Conservation (phyloP, 2,797 vertebrate species). For the Brachyalestes nurse region DNA sequence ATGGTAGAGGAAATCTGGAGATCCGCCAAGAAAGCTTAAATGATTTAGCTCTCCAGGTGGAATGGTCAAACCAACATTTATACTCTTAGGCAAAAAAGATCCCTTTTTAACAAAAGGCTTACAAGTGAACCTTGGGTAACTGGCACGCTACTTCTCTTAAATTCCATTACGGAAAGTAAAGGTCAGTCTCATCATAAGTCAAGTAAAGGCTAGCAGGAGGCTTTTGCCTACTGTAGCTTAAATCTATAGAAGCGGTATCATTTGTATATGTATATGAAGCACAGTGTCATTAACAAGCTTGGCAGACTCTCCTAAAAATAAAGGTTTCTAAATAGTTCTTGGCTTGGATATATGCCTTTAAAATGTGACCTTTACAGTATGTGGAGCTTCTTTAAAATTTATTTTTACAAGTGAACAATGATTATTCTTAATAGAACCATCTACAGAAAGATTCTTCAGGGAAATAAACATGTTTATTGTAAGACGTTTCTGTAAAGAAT, state of each 20-base stretch:
- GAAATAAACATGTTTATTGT: no score
- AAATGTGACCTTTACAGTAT: no score
- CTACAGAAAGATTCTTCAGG: no score
- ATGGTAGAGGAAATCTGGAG: slow-evolving; percentile 53
- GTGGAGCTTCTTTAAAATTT: no score
- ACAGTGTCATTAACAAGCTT: not conserved
- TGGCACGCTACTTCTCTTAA: slow-evolving; percentile 30
- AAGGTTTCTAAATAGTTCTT: no score
- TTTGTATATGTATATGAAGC: not conserved
- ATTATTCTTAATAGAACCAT: no score
- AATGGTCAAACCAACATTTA: slow-evolving; percentile 38
- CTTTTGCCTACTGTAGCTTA: slow-evolving; percentile 3
- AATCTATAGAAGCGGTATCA: not conserved
- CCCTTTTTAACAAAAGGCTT: not conserved
- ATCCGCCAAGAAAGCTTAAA: slow-evolving; percentile 48
- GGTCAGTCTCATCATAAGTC: slow-evolving; percentile 40
- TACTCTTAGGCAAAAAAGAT: slow-evolving; percentile 17
- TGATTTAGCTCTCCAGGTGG: slow-evolving; percentile 32
- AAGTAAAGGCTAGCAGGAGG: slow-evolving; percentile 20
- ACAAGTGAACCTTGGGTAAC: slow-evolving; percentile 36
- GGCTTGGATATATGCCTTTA: no score
- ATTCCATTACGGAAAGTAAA: slow-evolving; percentile 44
- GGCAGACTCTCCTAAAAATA: no score
- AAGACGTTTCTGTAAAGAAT: no score
- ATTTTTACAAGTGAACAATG: no score